Base-by-base conservation (phyloP, 2,888 invertebrate species). In the Eupeodes latifasciatus region DNA sequence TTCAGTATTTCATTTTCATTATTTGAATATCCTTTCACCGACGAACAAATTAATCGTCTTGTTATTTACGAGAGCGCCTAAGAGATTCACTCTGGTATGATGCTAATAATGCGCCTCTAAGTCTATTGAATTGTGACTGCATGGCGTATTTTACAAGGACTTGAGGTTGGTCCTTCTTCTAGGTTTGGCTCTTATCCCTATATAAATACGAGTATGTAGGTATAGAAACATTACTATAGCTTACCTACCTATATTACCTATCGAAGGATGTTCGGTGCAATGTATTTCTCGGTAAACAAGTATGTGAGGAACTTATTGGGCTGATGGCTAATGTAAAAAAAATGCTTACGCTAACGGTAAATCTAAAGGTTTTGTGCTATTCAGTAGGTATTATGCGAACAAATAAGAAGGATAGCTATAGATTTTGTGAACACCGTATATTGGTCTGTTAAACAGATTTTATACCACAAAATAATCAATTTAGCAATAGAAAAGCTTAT, bases 31-130 rank as follows among this genome's bases (percentile, higher is more conserved):
- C 88, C 88, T 81, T 88, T 88, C 79, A 72, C 81, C 85, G 67
- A 78, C 85, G 85, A 88, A 88, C 85, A 88, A 88, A 88, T 88
- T 88, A 88, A 88, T 88, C 88, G 88, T 85, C 88, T 88, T 88
- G 85, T 88, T 88, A 88, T 88, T 88, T 88, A 85, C 81, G 80
- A 88, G 88, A 88, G 81, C 67, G 59, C 47, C 84, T 74, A 64
- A 57, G 81, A 72, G 62, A 71, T 71, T 76, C 71, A 85, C 75
- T 67, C 71, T 71, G 44, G 71, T 66, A 74, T 81, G 62, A 64
- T 75, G 81, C 75, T 62, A 84, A 84, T 88, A 84, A 84, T 84
- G 81, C 81, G 85, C 85, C 64, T 75, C 77, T 81, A 79, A 85
- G 88, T 88, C 85, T 88, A 88, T 88, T 88, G 85, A 88, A 88